Conservation (phyloP, 1,140 invertebrate species). For the Tyrophagus putrescentiae region DNA sequence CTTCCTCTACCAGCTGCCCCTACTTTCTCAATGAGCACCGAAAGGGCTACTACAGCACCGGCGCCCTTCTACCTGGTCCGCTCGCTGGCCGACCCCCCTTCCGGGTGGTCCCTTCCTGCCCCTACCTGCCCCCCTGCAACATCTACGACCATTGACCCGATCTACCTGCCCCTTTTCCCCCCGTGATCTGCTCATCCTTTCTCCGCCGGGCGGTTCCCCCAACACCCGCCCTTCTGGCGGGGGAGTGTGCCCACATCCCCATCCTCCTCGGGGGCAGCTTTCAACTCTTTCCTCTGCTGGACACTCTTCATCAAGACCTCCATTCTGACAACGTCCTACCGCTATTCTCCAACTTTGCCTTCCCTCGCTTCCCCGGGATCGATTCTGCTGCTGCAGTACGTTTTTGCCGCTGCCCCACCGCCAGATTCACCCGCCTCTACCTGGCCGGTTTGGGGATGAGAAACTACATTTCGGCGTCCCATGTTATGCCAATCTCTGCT, state of each 20-base stretch:
- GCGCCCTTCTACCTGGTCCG: neutral
- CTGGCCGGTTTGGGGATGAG: neutral
- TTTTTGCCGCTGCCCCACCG: conserved; percentile 4
- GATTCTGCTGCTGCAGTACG: conserved; percentile 13
- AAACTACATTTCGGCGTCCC: too few relatives aligned
- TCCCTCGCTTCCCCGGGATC: neutral
- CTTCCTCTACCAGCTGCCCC: neutral
- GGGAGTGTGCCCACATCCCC: neutral
- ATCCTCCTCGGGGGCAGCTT: neutral
- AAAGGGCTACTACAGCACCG: conserved; percentile 15
- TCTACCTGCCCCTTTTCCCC: neutral
- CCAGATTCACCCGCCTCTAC: conserved; percentile 4
- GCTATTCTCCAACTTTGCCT: conserved; percentile 5
- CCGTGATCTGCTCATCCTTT: neutral
- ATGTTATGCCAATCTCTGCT: too few relatives aligned
- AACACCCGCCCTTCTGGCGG: neutral
- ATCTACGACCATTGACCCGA: neutral
- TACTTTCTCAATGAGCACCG: conserved; percentile 19
- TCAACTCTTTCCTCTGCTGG: neutral
- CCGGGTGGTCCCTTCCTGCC: neutral
- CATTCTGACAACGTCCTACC: conserved; percentile 1
- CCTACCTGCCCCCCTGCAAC: neutral
- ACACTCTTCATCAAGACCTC: neutral
- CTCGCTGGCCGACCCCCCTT: neutral
- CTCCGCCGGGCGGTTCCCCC: neutral